Conservation (phyloP, 2,888 invertebrate genomes). For the Melanchra persicariae region DNA sequence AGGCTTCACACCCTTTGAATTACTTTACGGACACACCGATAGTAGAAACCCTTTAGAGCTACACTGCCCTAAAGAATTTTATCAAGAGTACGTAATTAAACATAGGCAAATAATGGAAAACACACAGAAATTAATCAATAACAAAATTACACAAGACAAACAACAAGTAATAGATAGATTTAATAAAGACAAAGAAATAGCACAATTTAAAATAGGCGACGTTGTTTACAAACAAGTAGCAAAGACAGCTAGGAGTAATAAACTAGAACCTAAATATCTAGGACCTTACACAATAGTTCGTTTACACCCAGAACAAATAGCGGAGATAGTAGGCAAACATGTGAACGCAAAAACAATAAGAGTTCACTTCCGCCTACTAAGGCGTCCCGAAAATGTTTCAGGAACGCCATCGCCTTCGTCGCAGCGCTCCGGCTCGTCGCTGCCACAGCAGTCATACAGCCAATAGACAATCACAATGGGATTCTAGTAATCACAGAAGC, state of each 20-base stretch:
- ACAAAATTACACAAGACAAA: conserved; percentile 43
- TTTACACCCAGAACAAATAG: conserved; percentile 64
- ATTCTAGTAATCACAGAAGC: conserved; percentile 60
- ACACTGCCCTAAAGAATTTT: conserved; percentile 82
- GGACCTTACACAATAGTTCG: conserved; percentile 58
- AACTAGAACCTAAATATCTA: conserved; percentile 40
- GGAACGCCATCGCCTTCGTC: conserved; percentile 52
- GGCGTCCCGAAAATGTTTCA: conserved; percentile 59
- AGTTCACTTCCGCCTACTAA: conserved; percentile 63
- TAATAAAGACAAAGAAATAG: conserved; percentile 46
- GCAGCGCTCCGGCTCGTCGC: conserved; percentile 53
- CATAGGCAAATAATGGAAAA: conserved; percentile 82
- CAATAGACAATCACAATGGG: conserved; percentile 63
- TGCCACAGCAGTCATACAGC: conserved; percentile 52
- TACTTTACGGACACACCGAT: conserved; percentile 67
- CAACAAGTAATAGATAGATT: conserved; percentile 47
- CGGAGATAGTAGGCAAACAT: conserved; percentile 66
- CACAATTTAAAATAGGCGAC: conserved; percentile 63
- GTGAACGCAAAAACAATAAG: conserved; percentile 65
- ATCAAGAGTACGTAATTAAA: conserved; percentile 93
- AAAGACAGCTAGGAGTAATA: conserved; percentile 62
- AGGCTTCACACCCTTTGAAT: conserved; percentile 65
- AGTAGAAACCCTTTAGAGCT: conserved; percentile 67
- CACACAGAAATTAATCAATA: conserved; percentile 52
- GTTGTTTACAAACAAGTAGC: conserved; percentile 64